Percentiles rank a stretch among this genome's conserved stretches.
Evolutionary conservation across 2,113 vertebrate genomes (phyloP).

Genomic region (Phrynosoma platyrhinos): DNA sequence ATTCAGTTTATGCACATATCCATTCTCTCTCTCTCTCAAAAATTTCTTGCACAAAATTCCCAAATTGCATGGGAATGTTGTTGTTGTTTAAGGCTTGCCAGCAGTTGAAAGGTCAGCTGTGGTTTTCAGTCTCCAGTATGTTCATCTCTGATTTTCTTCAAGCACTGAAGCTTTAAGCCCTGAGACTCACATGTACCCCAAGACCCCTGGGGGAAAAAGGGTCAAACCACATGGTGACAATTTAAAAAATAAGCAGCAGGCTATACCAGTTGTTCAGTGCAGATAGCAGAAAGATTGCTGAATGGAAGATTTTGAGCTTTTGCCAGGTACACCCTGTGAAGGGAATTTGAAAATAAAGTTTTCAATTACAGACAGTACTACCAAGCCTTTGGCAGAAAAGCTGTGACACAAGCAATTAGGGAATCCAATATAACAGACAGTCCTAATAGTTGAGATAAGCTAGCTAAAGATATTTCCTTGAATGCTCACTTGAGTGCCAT

Average conservation of each 20-base stretch:
- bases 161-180: neutral
- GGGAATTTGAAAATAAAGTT: constrained; percentile 62
- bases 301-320: constrained; percentile 62
- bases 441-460: constrained; percentile 47
- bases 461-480: constrained; percentile 64
- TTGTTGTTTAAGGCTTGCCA: neutral
- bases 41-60: neutral
- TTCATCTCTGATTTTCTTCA: neutral
- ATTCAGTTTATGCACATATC: neutral
- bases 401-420: constrained; percentile 54
- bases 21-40: neutral
- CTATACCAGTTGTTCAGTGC: constrained; percentile 11
- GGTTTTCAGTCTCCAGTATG: neutral
- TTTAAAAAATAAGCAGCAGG: neutral
- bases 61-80: neutral
- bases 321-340: constrained; percentile 61
- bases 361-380: constrained; percentile 52
- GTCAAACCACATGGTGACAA: constrained; percentile 32
- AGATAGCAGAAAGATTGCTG: constrained; percentile 51
- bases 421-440: constrained; percentile 48
- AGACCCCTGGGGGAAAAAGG: constrained; percentile 27
- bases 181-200: neutral
- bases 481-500: constrained; percentile 32
- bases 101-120: neutral
- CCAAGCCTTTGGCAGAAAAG: constrained; percentile 51